Evolutionary conservation across 2,888 invertebrate genomes (phyloP).

Genomic region (Thysanoteuthis rhombus): DNA sequence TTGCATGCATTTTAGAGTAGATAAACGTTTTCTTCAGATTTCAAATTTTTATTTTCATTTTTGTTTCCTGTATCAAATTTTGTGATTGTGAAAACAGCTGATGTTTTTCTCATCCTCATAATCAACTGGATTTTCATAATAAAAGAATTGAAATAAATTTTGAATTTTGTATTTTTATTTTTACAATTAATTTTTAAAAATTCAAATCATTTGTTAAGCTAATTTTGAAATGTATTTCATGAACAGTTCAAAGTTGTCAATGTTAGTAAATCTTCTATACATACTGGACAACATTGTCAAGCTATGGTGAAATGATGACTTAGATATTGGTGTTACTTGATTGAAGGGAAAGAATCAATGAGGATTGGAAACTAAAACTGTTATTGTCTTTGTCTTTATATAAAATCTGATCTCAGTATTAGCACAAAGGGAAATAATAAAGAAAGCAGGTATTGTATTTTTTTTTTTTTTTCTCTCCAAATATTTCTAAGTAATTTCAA

Average conservation of each 20-base stretch:
- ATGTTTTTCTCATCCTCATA: constrained; percentile 14
- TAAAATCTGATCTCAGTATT: too few species aligned
- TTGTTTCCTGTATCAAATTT: background rate
- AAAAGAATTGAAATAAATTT: background rate
- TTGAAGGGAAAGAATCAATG: too few species aligned
- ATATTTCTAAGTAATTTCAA: too few species aligned
- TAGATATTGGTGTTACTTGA: too few species aligned
- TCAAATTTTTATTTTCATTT: background rate
- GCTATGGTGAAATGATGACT: background rate
- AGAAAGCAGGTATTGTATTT: too few species aligned
- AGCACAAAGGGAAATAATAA: too few species aligned
- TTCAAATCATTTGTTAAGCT: background rate
- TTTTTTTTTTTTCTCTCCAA: too few species aligned
- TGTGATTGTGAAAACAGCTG: background rate
- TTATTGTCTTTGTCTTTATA: too few species aligned
- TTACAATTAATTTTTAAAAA: background rate
- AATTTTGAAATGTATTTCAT: background rate
- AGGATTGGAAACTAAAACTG: too few species aligned
- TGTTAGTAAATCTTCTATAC: too few species aligned
- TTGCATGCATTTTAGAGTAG: background rate
- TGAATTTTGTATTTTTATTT: constrained; percentile 13
- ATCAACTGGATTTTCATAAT: constrained; percentile 19
- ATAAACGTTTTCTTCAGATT: constrained; percentile 16
- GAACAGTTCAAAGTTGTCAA: background rate
- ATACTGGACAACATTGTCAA: background rate